Evolutionary conservation across 2,888 invertebrate species (phyloP), one percentile per base, ranked within the genome.

Genomic region (Meiosimyza platycephala): DNA sequence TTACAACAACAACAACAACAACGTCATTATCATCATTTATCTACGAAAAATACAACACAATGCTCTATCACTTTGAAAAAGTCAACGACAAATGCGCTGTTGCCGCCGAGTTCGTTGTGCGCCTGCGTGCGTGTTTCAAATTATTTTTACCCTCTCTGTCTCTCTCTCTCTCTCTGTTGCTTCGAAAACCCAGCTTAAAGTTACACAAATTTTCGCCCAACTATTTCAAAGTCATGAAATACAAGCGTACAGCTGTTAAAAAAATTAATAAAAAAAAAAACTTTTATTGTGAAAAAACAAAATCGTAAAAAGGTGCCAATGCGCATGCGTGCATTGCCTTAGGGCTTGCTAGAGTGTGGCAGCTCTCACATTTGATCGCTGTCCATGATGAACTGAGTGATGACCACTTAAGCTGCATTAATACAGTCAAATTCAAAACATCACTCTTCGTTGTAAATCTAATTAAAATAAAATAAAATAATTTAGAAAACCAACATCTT

Each of bases 141-240:
- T 40, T 40, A 40, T 40, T 40, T 40, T 75, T 74, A 77, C 73
- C 73, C 73, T 51, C 72, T 73, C 55, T 18, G 54, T 50, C 33
- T 73, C 55, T 18, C 57, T 50, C 33, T 64, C 72, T 67, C 64
- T 72, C 60, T 67, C 60, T 52, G 51, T 65, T 59, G 15, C 50
- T 57, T n/a, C 65, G 11, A 13, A 57, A 57, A 40, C 9, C 18
- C 60, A 62, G 12, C 18, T 40, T 47, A 22, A 60, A 22, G 33
- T 68, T 68, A 22, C 68, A 68, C 68, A 68, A 68, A 22, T 59
- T 59, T 28, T 50, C 68, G 50, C n/a, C 48, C 50, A 68, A 68
- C 59, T 75, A 80, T 80, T 81, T 76, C 64, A 77, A 76, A 59
- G 68, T 59, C 57, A 68, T 51, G 6, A 12, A 13, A 15, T 15